A percentile compares a stretch with the other conserved stretches of the same genome.
These are phyloP conservation scores for Tineola bisselliella DNA, from an alignment of 2,888 invertebrate genomes.

Conservation along the genomic window DNA sequence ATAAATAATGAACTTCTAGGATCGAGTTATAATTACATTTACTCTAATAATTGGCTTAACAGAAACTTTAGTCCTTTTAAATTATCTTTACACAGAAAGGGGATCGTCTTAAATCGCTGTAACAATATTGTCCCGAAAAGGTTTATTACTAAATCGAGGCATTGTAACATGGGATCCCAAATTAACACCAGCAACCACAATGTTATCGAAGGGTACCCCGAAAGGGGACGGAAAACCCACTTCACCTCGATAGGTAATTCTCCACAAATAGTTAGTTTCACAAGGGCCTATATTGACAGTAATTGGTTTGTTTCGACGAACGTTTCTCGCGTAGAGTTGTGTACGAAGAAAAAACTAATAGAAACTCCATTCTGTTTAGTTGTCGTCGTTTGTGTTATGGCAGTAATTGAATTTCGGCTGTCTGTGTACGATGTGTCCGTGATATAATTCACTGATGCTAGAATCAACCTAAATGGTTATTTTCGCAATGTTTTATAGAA, in stretches of 20 bases:
- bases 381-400: constrained; percentile 17
- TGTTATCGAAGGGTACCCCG: constrained; percentile 30
- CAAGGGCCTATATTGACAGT: constrained; percentile 35
- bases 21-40: constrained; percentile 5
- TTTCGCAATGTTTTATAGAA: background rate
- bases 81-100: background rate
- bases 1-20: constrained; percentile 33
- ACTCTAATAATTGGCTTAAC: background rate
- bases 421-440: background rate
- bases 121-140: constrained; percentile 35
- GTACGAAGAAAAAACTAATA: constrained; percentile 11
- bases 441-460: background rate
- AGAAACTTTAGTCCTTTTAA: background rate
- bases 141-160: constrained; percentile 37
- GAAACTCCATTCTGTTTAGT: constrained; percentile 10
- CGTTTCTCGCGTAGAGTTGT: background rate
- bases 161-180: constrained; percentile 39
- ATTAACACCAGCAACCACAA: constrained; percentile 42
- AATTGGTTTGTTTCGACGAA: constrained; percentile 39
- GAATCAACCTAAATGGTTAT: background rate
- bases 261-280: constrained; percentile 34
- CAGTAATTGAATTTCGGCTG: constrained; percentile 22
- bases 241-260: constrained; percentile 42
- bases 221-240: constrained; percentile 19
- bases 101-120: constrained; percentile 2